These are phyloP conservation scores for Helobdella robusta DNA, from an alignment of 2,888 invertebrate genomes.

Conservation along the genomic window DNA sequence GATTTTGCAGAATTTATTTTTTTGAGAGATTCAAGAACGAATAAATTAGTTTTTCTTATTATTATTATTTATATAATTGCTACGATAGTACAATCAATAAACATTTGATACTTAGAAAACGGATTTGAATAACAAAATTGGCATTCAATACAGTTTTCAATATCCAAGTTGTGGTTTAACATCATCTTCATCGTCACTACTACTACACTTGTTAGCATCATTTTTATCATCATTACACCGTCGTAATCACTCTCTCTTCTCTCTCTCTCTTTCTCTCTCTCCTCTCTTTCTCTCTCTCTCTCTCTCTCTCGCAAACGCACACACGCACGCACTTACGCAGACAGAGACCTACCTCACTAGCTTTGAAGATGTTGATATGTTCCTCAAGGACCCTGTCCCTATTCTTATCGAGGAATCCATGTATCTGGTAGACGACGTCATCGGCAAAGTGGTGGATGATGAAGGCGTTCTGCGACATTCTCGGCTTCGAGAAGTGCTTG, in stretches of 20 bases:
- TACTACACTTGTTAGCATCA: neutral
- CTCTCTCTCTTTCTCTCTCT: neutral
- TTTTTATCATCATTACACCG: neutral
- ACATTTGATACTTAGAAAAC: too few relatives aligned
- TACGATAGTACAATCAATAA: too few relatives aligned
- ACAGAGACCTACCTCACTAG: conserved; percentile 50
- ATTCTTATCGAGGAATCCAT: conserved; percentile 92
- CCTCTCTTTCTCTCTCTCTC: neutral
- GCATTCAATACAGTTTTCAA: too few relatives aligned
- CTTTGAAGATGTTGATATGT: conserved; percentile 63
- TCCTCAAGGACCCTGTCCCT: conserved; percentile 90
- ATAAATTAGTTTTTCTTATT: neutral
- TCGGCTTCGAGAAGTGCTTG: conserved; percentile 75
- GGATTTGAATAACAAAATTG: too few relatives aligned
- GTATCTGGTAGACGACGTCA: conserved; percentile 79
- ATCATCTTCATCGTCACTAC: neutral
- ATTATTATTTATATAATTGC: neutral
- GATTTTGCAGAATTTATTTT: too few relatives aligned
- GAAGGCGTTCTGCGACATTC: conserved; percentile 68
- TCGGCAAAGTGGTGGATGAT: conserved; percentile 92
- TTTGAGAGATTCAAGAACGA: too few relatives aligned
- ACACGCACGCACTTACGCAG: too few relatives aligned
- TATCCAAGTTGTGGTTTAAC: too few relatives aligned
- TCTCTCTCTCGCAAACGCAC: neutral
- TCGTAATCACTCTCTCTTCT: neutral